Evolutionary conservation across 1,140 invertebrate genomes (phyloP).

Genomic region (Piezodorus guildinii): DNA sequence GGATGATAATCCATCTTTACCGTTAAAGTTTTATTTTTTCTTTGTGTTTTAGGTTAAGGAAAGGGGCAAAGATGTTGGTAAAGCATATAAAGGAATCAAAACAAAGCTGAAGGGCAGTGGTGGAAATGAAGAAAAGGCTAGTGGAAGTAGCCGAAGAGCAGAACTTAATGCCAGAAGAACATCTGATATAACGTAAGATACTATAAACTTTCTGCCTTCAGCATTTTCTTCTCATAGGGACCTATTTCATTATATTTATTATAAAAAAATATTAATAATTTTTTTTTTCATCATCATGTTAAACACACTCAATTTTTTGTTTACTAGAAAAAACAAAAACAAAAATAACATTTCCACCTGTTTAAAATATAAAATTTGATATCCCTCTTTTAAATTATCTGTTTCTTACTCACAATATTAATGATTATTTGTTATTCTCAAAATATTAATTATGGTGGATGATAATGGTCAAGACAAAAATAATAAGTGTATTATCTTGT

Average conservation of each 20-base stretch:
- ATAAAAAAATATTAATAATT: no score
- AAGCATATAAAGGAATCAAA: slow-evolving; percentile 60
- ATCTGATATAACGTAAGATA: slow-evolving; percentile 18
- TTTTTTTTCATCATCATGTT: no score
- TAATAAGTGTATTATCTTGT: no score
- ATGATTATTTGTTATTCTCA: no score
- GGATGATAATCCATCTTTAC: background rate
- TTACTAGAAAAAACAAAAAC: no score
- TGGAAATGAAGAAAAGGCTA: slow-evolving; percentile 38
- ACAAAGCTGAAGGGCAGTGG: slow-evolving; percentile 45
- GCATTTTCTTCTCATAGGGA: slow-evolving; percentile 7
- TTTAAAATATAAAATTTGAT: no score
- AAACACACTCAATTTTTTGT: no score
- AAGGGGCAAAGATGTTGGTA: slow-evolving; percentile 58
- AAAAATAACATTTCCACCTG: no score
- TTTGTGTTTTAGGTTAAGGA: slow-evolving; percentile 51
- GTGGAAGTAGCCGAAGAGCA: background rate
- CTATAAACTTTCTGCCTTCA: slow-evolving; percentile 7
- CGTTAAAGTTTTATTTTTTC: slow-evolving; percentile 19
- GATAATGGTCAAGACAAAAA: no score
- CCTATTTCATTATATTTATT: background rate
- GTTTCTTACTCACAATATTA: no score
- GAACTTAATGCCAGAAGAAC: background rate
- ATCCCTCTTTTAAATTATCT: no score
- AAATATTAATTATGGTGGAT: no score